A percentile compares a stretch with the other conserved stretches of the same genome.
These are phyloP conservation scores for Antigone vipio DNA, from an alignment of 2,113 vertebrate genomes.

Conservation along the genomic window DNA sequence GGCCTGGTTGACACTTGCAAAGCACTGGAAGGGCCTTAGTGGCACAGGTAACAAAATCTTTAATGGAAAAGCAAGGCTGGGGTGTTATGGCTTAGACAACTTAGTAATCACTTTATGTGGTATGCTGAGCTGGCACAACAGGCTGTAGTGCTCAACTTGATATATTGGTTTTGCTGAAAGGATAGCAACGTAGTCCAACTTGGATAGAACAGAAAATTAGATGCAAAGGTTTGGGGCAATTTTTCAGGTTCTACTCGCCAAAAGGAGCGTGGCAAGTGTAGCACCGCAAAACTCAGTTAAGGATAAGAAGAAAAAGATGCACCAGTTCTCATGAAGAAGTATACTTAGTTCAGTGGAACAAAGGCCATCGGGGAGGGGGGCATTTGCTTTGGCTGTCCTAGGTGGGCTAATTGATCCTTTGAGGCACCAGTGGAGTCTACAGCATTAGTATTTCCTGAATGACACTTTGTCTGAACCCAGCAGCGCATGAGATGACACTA, in stretches of 20 bases:
- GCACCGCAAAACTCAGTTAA: no score
- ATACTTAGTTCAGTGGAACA: not conserved
- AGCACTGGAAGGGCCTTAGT: not conserved
- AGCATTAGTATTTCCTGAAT: not conserved
- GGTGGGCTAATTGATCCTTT: not conserved
- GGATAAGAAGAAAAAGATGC: no score
- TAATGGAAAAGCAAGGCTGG: not conserved
- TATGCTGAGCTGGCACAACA: not conserved
- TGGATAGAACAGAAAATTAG: no score
- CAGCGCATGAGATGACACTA: no score
- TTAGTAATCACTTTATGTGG: not conserved
- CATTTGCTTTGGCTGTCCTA: not conserved
- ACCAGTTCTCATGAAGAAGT: not conserved
- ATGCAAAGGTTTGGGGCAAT: not conserved
- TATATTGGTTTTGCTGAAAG: not conserved
- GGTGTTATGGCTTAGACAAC: not conserved
- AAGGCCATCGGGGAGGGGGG: rapidly evolving
- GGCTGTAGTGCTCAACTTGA: not conserved
- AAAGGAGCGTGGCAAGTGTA: not conserved
- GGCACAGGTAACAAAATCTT: not conserved
- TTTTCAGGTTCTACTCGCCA: not conserved
- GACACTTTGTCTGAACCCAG: no score
- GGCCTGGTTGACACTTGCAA: no score
- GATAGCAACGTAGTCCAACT: not conserved
- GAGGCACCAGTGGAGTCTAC: no score